Evolutionary conservation across 2,113 vertebrate species (phyloP), one percentile per base, ranked within the genome.

Genomic region (Melanotaenia duboulayi): DNA sequence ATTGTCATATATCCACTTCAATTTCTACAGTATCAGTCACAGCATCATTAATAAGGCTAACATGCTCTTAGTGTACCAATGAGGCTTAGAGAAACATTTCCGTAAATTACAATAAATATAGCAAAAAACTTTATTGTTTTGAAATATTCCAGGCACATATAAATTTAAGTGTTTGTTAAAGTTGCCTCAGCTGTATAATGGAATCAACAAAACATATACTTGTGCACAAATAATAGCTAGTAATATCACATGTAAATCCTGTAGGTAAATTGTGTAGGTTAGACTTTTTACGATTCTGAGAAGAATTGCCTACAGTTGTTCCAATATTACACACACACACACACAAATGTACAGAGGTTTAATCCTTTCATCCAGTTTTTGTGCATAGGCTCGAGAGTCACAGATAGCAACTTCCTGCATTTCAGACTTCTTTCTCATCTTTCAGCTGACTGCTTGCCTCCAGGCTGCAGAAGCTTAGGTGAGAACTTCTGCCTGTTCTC

Each of bases 381-480:
- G 22, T 16, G 1, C 58, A 56, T 20, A 49, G 10, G 39, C 51
- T 11, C 11, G 2, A 71, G 17, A 54, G n/a, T 52, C 39, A 49
- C 22, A 2, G 14, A 65, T n/a, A 51, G 51, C 11, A 80, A 66
- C 40, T 71, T 70, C 19, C 44, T 52, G 37, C 24, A 68, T 65
- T 28, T 64, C 32, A 17, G 78, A 66, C 50, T 82, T 81, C 73
- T 58, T 67, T 71, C 49, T 80, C 68, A 80, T 80, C 74, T 85
- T 67, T 42, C 54, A 63, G 66, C 44, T 28, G 1, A 48, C 59
- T n/a, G 40, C 62, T 69, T 64, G 80, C 65, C 44, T 58, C 69
- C 59, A 63, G 57, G 48, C 63, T 46, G 66, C 57, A 37, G 60
- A 78, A 65, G 85, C 89, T 86, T 89, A 91, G 90, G 85, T 91